phyloP scores from a whole-genome alignment of 2,888 invertebrate genomes.

The Scaptomyza reducta region DNA sequence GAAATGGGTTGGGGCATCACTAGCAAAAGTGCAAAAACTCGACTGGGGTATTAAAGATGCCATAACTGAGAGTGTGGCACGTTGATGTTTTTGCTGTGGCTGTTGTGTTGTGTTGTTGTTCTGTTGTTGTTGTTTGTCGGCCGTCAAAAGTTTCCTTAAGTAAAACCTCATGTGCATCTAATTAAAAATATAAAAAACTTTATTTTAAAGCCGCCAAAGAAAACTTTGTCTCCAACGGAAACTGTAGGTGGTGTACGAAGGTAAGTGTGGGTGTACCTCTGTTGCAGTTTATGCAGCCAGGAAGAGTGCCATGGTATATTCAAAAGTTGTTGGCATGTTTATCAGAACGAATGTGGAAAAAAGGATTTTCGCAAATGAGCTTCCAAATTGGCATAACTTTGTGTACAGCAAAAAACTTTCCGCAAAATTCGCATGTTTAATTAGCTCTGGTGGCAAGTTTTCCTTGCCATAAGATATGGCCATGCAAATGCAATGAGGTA shows the following conservation, averaged over 20 bases:
- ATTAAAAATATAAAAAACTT: constrained; percentile 79
- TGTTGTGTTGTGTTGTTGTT: constrained; percentile 1
- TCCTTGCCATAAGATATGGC: constrained; percentile 14
- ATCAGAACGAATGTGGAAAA: constrained; percentile 63
- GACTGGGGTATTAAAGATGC: constrained; percentile 72
- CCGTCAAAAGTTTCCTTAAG: constrained; percentile 71
- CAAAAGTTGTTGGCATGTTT: constrained; percentile 73
- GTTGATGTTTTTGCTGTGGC: constrained; percentile 12
- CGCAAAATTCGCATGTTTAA: constrained; percentile 55
- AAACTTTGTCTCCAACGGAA: constrained; percentile 76
- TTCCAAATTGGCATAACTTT: constrained; percentile 73
- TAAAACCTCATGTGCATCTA: constrained; percentile 79
- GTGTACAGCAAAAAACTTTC: constrained; percentile 27
- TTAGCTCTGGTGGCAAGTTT: constrained; percentile 49
- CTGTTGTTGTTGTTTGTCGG: constrained; percentile 35
- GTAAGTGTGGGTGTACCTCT: constrained; percentile 15
- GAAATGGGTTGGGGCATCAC: constrained; percentile 31
- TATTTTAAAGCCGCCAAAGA: constrained; percentile 77
- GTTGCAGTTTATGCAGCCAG: constrained; percentile 36
- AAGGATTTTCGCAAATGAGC: constrained; percentile 68
- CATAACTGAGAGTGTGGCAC: constrained; percentile 61
- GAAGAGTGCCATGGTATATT: constrained; percentile 49
- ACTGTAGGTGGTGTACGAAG: neutral
- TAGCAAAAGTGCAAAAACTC: constrained; percentile 55
- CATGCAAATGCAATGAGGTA: constrained; percentile 18